Evolutionary conservation across 1,140 invertebrate species (phyloP), one percentile per base, ranked within the genome.

Genomic region (Heliconius melpomene): DNA sequence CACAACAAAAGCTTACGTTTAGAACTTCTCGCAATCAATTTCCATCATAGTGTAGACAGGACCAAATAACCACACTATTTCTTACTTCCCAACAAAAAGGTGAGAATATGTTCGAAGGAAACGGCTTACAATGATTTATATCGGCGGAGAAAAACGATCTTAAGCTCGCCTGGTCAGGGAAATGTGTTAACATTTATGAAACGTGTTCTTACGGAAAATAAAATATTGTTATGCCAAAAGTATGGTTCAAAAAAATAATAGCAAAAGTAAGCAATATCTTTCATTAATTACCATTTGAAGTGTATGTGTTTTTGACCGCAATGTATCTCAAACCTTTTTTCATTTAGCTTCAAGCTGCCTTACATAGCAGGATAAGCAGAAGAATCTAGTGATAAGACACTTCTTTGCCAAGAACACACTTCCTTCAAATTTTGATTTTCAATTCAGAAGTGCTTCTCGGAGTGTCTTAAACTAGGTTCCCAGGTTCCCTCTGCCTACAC

Each of bases 41-140:
- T 66, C 26, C 60, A 29, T 66, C 26, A 66, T 66, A 66, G 26
- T 66, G 60, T 11, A 26, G 60, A 26, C 60, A 66, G 60, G 23
- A 29, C 26, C 8, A 29, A 66, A 66, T 66, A 66, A 29, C 60
- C 11, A 8, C 13, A 66, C 60, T 29, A 66, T 66, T 66, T 66
- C 60, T 66, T 83, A 84, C 79, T 72, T 71, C 57, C 79, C 72
- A 82, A 85, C 83, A 87, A 88, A 89, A 90, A 87, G 82, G 87
- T 87, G 91, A 87, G 88, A 91, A 90, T 90, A 90, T 86, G 82
- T 84, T 85, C 78, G 79, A 83, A 78, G 77, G 82, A 84, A 91
- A 82, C 80, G 79, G 85, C 86, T 91, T 90, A 90, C 83, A 86
- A 90, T 93, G 90, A 93, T 93, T 91, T 91, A 93, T 91, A 87